Evolutionary conservation across 1,140 invertebrate species (phyloP), one percentile per base, ranked within the genome.

Genomic region (Caerostris darwini): DNA sequence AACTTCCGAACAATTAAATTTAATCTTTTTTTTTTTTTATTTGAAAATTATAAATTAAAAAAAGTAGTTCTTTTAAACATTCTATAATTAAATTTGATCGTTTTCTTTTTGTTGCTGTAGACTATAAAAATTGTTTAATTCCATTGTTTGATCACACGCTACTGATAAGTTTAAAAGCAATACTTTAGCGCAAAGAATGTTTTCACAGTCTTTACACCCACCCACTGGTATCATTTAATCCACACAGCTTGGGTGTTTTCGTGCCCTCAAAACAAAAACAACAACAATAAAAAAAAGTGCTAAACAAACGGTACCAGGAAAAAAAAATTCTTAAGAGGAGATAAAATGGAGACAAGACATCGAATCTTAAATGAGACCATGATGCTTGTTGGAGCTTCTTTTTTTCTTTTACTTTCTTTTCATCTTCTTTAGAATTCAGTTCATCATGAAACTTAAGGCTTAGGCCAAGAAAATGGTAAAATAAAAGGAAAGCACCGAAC

Each of bases 341-440:
- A 67, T 67, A 67, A 67, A 67, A 67, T 67, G 3, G 64, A 4
- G 64, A 6, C 3, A 67, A 67, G 12, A 67, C 64, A 67, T 67
- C 64, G 64, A 12, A 67, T 67, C 64, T 67, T 67, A 67, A 67
- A 67, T 67, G 64, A 67, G 64, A 67, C 64, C 64, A 67, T 67
- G 64, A 67, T 67, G 64, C n/a, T 67, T 67, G 64, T 67, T 67
- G 64, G n/a, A 67, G 12, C 3, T 67, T n/a, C n/a, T 7, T 10
- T 64, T 64, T 64, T 64, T 64, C 17, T 10, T 64, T 64, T 64
- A 64, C 17, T 64, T 64, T 8, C n/a, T 67, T 67, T 67, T 67
- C n/a, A 67, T 12, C 64, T n/a, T n/a, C 64, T 67, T 67, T 67
- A 67, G 64, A 67, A 67, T 67, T 67, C 64, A 67, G 64, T 5